Evolutionary conservation across 2,113 vertebrate species (phyloP), one percentile per base, ranked within the genome.

Genomic region (Dicerorhinus sumatrensis): DNA sequence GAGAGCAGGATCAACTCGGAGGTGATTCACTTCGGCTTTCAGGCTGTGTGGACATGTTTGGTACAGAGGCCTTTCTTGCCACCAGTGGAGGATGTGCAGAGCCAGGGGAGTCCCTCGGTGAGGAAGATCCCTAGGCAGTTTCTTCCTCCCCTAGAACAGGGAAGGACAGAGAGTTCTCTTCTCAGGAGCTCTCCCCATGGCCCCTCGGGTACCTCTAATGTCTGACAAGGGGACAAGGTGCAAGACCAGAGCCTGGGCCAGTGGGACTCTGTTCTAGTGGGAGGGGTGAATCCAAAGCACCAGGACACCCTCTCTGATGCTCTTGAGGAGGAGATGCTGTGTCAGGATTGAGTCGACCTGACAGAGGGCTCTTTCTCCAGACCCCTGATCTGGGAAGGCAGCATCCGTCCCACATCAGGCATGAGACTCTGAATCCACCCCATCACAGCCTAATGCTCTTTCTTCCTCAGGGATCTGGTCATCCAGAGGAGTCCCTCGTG

Each of bases 1-100:
- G n/a, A 73, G 31, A 2, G 9, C 0, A 2, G 2, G 1, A 6
- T 42, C 29, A n/a, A 21, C n/a, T n/a, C 0, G 0, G 36, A 27
- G 12, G 11, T 46, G n/a, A 58, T 25, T 56, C 21, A 1, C 10
- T 29, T 62, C 25, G 39, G 67, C 29, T 39, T 73, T 48, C 67
- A 58, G 39, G n/a, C 36, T 16, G 9, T 29, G 29, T 70, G 36
- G 29, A 63, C 18, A 58, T 3, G 0, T 60, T 29, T 48, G 21
- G 39, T 42, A 11, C 17, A 42, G 20, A 46, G 12, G 36, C 8
- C 21, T 73, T 82, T 23, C 12, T 8, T 12, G 33, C 48, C 33
- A 76, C 36, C 25, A 1, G 8, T 8, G 18, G 62, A 62, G 46
- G 46, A 29, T 8, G 1, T 7, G n/a, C 12, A 6, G 23, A 20